These are phyloP conservation scores for Julus scanicus DNA, from an alignment of 2,888 invertebrate species.

Conservation along the genomic window DNA sequence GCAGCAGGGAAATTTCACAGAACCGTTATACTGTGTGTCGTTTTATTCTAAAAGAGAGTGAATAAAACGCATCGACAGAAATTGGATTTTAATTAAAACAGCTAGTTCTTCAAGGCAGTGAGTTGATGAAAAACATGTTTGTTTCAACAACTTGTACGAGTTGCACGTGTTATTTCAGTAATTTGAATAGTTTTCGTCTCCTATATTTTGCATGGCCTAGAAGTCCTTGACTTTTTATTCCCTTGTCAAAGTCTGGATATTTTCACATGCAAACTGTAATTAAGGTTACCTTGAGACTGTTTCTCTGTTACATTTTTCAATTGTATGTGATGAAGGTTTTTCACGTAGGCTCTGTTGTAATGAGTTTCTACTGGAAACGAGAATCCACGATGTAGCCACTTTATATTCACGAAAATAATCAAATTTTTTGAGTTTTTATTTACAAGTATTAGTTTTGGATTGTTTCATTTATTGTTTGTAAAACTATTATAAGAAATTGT, in stretches of 20 bases:
- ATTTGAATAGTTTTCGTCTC: not conserved
- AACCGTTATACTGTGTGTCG: no score
- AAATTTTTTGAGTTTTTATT: not conserved
- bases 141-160: not conserved
- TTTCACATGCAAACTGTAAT: constrained; percentile 55
- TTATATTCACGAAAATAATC: not conserved
- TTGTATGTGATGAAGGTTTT: constrained; percentile 11
- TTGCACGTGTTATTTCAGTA: not conserved
- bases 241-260: constrained; percentile 4
- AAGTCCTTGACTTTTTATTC: not conserved
- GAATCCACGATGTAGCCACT: not conserved
- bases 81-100: not conserved
- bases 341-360: not conserved
- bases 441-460: not conserved
- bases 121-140: not conserved
- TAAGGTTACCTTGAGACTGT: constrained; percentile 24
- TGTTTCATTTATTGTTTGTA: not conserved
- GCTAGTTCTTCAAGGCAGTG: not conserved
- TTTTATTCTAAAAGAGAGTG: no score
- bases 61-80: not conserved
- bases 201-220: not conserved
- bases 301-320: not conserved
- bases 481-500: no score
- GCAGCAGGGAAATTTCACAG: no score
- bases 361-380: not conserved